Evolutionary conservation across 1,140 invertebrate genomes (phyloP).

Genomic region (Anoplolepis gracilipes): DNA sequence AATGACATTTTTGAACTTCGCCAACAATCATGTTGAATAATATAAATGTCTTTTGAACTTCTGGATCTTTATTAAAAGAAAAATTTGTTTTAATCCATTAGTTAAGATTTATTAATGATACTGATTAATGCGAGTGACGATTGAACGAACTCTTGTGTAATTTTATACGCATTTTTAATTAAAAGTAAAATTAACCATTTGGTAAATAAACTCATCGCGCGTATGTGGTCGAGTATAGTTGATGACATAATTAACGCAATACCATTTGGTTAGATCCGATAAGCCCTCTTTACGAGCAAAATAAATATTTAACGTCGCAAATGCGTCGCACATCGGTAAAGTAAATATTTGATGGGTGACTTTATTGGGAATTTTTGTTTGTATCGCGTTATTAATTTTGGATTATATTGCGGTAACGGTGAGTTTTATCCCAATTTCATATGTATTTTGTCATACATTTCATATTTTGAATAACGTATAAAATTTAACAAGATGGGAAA

Average conservation of each 20-base stretch:
- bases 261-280: conserved; percentile 24
- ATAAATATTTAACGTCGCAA: conserved; percentile 38
- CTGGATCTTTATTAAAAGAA: no score
- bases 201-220: background rate
- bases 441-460: background rate
- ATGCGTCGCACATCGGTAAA: conserved; percentile 20
- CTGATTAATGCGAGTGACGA: background rate
- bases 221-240: background rate
- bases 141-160: background rate
- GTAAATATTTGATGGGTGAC: conserved; percentile 17
- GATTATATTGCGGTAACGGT: background rate
- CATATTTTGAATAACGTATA: background rate
- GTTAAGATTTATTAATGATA: background rate
- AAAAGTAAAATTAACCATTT: background rate
- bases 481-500: background rate
- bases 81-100: no score
- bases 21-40: background rate
- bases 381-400: conserved; percentile 24
- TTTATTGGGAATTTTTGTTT: conserved; percentile 46
- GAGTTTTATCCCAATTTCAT: background rate
- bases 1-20: conserved; percentile 7
- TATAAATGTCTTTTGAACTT: background rate
- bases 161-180: background rate
- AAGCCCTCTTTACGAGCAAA: conserved; percentile 22
- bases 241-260: conserved; percentile 20